These are phyloP conservation scores for Heliconius ethilla DNA, from an alignment of 2,888 invertebrate species.

Conservation along the genomic window DNA sequence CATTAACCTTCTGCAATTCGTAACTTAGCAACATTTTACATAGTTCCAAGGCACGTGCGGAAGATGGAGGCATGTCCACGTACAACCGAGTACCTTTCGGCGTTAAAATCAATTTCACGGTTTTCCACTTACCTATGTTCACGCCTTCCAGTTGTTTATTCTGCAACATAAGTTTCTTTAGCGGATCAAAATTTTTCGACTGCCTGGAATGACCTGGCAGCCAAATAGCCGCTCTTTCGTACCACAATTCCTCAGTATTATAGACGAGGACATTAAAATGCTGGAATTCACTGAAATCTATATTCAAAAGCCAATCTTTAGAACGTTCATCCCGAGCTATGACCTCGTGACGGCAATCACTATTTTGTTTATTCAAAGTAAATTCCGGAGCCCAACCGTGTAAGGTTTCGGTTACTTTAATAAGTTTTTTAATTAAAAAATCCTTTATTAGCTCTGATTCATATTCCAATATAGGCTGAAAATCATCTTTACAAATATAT, in stretches of 20 bases:
- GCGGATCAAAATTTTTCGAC: slow-evolving; percentile 60
- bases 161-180: slow-evolving; percentile 67
- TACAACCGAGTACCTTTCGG: slow-evolving; percentile 69
- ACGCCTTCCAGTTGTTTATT: slow-evolving; percentile 61
- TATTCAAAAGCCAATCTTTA: slow-evolving; percentile 63
- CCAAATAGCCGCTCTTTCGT: slow-evolving; percentile 74
- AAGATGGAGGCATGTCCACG: slow-evolving; percentile 72
- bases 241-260: slow-evolving; percentile 72
- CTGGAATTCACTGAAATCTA: slow-evolving; percentile 63
- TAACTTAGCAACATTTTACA: slow-evolving; percentile 70
- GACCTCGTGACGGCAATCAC: slow-evolving; percentile 62
- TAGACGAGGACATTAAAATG: slow-evolving; percentile 67
- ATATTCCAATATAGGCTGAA: slow-evolving; percentile 56
- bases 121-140: slow-evolving; percentile 71
- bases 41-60: slow-evolving; percentile 65
- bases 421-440: slow-evolving; percentile 62
- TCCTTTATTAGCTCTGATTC: slow-evolving; percentile 61
- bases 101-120: slow-evolving; percentile 67
- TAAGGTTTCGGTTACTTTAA: slow-evolving; percentile 54
- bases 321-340: slow-evolving; percentile 60
- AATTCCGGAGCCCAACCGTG: slow-evolving; percentile 66
- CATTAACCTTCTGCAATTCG: slow-evolving; percentile 72
- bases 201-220: slow-evolving; percentile 68
- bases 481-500: slow-evolving; percentile 71
- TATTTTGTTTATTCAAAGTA: slow-evolving; percentile 66